Evolutionary conservation across 2,113 vertebrate genomes (phyloP).

Genomic region (Hemicordylus capensis): DNA sequence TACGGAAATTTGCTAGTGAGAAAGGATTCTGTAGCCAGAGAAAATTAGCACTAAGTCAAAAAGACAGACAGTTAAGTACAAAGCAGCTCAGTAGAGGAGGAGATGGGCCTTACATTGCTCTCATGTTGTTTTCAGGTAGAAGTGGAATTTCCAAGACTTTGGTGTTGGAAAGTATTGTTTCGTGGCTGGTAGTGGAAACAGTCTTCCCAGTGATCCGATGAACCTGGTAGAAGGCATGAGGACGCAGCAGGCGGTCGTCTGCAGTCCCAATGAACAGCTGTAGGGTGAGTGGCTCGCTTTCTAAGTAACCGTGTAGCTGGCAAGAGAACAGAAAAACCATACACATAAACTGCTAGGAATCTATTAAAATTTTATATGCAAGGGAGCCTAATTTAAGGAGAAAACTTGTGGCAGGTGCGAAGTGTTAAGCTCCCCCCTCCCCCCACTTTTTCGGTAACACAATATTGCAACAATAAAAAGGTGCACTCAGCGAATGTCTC

Average conservation of each 20-base stretch:
- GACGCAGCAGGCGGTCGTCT: constrained; percentile 94
- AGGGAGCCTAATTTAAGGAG: constrained; percentile 52
- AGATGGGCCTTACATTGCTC: constrained; percentile 84
- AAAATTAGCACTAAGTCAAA: constrained; percentile 11
- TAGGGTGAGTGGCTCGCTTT: constrained; percentile 91
- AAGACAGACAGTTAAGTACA: neutral
- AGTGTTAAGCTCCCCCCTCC: constrained; percentile 43
- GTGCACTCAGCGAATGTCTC: constrained; percentile 59
- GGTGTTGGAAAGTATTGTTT: constrained; percentile 93
- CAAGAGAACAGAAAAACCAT: constrained; percentile 78
- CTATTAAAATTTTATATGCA: constrained; percentile 60
- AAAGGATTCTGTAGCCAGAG: neutral
- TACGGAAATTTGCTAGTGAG: constrained; percentile 23
- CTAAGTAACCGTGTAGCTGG: constrained; percentile 94
- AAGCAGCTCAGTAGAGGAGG: neutral
- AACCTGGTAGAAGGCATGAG: constrained; percentile 98
- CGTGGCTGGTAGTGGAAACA: constrained; percentile 93
- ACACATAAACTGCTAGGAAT: constrained; percentile 49
- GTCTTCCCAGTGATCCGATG: constrained; percentile 97
- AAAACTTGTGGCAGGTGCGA: constrained; percentile 64
- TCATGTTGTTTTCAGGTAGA: constrained; percentile 95
- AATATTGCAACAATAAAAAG: constrained; percentile 69
- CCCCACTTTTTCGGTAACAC: constrained; percentile 29
- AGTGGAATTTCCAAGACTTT: constrained; percentile 95
- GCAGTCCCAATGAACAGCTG: constrained; percentile 98